Base-by-base conservation (phyloP, 2,113 vertebrate species). In the Heterotilapia buettikoferi region DNA sequence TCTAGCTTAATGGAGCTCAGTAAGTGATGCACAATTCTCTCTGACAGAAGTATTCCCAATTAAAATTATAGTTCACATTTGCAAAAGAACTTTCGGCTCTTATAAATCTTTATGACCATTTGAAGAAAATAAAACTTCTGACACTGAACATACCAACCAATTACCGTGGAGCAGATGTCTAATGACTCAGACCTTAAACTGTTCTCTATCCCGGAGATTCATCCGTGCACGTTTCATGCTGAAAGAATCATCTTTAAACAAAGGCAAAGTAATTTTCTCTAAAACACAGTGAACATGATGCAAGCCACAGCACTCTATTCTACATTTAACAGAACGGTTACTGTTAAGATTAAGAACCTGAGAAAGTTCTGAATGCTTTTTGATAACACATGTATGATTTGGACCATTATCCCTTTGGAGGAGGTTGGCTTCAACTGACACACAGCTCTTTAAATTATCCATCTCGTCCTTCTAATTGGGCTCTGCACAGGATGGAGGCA, bases 141-240 rank as follows among this genome's bases (percentile, higher is more conserved):
- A 76, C 71, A 76, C 14, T 7, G 24, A 76, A 47, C 71, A 76
- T 19, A 47, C 71, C 71, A 76, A 14, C 71, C 71, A 76, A 76
- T 29, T 2, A 76, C 43, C 9, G 1, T 1, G 43, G 24, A 76
- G 71, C 43, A 76, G 43, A 50, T 47, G 71, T 47, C 14, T 47
- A 76, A 76, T 2, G 71, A 29, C 71, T 76, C 24, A 47, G 71
- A 47, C 71, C 9, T 29, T 47, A 29, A 76, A 26, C 43, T 18
- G 71, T 19, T 73, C 40, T 76, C 24, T 76, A 40, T 76, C 71
- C 16, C 3, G 10, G 24, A 29, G 71, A 76, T 47, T 76, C 24
- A 76, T 29, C 68, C 5, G 6, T 16, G 8, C 21, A 73, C 4
- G 5, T 73, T 73, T 73, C 40, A 18, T 6, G 21, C 21, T 45